Evolutionary conservation across 2,797 vertebrate genomes (phyloP), one percentile per base, ranked within the genome.

Genomic region (Uromys caudimaculatus): DNA sequence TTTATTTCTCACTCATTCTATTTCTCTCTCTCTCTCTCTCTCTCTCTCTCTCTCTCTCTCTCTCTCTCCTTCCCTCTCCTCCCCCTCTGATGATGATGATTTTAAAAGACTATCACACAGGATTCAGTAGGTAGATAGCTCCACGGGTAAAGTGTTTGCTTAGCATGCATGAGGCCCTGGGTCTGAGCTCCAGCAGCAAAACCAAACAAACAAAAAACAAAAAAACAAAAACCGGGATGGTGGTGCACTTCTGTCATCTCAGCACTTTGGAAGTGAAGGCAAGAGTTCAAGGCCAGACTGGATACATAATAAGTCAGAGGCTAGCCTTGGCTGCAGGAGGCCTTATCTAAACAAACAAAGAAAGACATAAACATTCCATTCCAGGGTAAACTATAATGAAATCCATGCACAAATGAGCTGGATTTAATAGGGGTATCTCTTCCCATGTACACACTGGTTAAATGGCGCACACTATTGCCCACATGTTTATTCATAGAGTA

Each of bases 1-100:
- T 82, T 83, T 89, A 78, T 85, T 78, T 87, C 27, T 89, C 77
- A 52, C 71, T 93, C 73, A 58, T n/a, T 47, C 54, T 47, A 44
- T 23, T 83, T 96, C 24, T 85, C 24, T 85, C 32, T 58, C 76
- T 52, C 29, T 73, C n/a, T 24, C 69, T 73, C 7, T 41, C 71
- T 23, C 86, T 96, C 24, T 85, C 24, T 85, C 32, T 58, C 76
- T 52, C 29, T 73, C n/a, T 24, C 69, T 73, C 7, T 41, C 69
- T 73, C 38, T 73, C 69, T 75, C 73, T 75, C 38, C 38, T n/a
- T 73, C 69, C 35, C 32, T 69, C n/a, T n/a, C n/a, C 29, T 73
- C n/a, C 12, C 69, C 41, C 7, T 41, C 32, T 69, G 27, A 12
- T 64, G 62, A 32, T 32, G 62, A 14, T 67, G 62, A 67, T 67